Percentiles rank a stretch among this genome's conserved stretches.
Conservation (phyloP, 2,797 vertebrate species). For the Scyliorhinus canicula region DNA sequence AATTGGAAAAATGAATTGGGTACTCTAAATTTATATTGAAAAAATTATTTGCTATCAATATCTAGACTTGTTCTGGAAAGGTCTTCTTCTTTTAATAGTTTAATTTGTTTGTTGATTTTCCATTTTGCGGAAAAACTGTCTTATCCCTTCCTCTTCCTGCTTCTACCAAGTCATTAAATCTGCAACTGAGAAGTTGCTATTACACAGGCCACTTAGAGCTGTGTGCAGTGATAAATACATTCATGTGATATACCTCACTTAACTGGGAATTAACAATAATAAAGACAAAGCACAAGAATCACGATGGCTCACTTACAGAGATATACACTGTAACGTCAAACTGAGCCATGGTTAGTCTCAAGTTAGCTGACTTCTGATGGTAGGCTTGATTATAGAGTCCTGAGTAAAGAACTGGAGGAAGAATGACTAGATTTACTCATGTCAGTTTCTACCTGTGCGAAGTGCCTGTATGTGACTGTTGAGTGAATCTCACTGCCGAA, state of each 20-base stretch:
- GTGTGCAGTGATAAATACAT: background rate
- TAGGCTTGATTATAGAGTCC: background rate
- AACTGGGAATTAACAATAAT: conserved; percentile 20
- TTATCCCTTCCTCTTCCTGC: background rate
- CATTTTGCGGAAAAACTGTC: background rate
- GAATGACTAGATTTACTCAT: background rate
- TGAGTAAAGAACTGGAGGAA: background rate
- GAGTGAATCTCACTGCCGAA: background rate
- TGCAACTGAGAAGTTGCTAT: background rate
- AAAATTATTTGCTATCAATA: background rate
- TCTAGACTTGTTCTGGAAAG: background rate
- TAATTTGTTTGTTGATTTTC: background rate
- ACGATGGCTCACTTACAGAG: background rate
- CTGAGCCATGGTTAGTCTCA: background rate
- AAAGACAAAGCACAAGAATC: background rate
- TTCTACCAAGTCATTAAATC: background rate
- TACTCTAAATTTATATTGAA: too few relatives aligned
- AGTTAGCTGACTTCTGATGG: background rate
- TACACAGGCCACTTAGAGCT: background rate
- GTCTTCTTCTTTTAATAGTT: background rate
- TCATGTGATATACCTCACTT: background rate
- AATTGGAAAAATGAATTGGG: too few relatives aligned
- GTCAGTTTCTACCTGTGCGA: background rate
- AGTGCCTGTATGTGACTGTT: background rate
- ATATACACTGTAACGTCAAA: background rate